Evolutionary conservation across 2,888 invertebrate genomes (phyloP), one percentile per base, ranked within the genome.

Genomic region (Nebria brevicollis): DNA sequence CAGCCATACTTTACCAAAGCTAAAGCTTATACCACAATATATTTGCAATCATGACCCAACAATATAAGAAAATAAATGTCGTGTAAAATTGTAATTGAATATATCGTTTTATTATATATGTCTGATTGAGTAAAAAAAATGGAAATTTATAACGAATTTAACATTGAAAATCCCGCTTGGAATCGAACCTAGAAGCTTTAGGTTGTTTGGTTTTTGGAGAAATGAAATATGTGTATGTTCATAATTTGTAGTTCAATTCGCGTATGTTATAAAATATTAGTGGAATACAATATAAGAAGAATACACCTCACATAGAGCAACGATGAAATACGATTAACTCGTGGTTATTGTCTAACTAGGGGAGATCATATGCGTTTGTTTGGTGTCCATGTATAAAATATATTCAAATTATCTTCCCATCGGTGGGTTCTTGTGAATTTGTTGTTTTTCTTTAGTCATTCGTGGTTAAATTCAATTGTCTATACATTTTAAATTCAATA

Each of bases 301-400:
- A 2, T 54, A 13, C 13, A 54, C 54, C 43, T 54, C 54, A 54
- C 4, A 54, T 5, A 54, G 54, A 13, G 54, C 73, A 15, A 42
- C 15, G 73, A 34, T 73, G 73, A 73, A 73, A 73, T 73, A 73
- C 41, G 41, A 73, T 73, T 73, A 73, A 41, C 43, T 73, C 73
- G 41, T 73, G 73, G 73, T 73, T 73, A 73, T 73, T 73, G 73
- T 73, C 73, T 73, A 42, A 34, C 41, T 15, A 42, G 41, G 73
- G 73, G 43, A 42, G 41, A 26, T 41, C 73, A 42, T 41, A 10
- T 42, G n/a, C 43, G 43, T 41, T 42, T 73, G 15, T 54, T 54
- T 13, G 13, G 54, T 13, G 54, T 8, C 54, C 54, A 54, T 54
- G 8, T 54, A 54, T 54, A 54, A 54, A 54, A 54, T 54, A 6